Base-by-base conservation (phyloP, 2,113 vertebrate species). In the Albula glossodonta region DNA sequence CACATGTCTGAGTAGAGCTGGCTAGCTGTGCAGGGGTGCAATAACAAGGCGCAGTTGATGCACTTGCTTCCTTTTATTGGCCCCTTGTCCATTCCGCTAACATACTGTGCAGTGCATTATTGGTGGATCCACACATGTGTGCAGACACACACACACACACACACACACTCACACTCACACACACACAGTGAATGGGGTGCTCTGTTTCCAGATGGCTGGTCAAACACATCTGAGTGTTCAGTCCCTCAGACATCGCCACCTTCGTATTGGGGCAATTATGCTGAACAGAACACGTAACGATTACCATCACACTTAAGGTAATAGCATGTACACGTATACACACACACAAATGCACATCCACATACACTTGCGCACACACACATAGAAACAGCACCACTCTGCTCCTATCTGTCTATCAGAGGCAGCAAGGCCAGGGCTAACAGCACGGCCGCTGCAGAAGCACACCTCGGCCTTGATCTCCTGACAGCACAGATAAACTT, bases 301-400 rank as follows among this genome's bases (percentile, higher is more conserved):
- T 41, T 41, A 41, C 31, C 31, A 41, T 41, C 31, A 41, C 31
- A 41, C 31, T 41, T 41, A 41, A 41, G 31, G 31, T 41, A 41
- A 41, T 41, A 41, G 31, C 31, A 41, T 41, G 31, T 41, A 56
- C 12, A 12, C 12, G 7, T 22, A 70, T 19, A 22, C 22, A 22
- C 63, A 70, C 63, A 22, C 4, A n/a, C 19, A 7, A 56, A 6
- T 48, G 17, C 63, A 19, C 56, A 57, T 15, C 78, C 70, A 83
- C 51, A 48, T 31, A 70, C 78, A 86, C 82, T 79, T 86, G 70
- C 85, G 77, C 57, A 57, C 50, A 74, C 60, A 53, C 66, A 41
- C 70, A n/a, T 3, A 4, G 19, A 7, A 13, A 3, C 63, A 70
- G 19, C 13, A 17, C 12, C 57, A 60, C 63, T 0, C 19, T 22